Evolutionary conservation across 2,888 invertebrate species (phyloP).

Genomic region (Macrostomum cliftonense): DNA sequence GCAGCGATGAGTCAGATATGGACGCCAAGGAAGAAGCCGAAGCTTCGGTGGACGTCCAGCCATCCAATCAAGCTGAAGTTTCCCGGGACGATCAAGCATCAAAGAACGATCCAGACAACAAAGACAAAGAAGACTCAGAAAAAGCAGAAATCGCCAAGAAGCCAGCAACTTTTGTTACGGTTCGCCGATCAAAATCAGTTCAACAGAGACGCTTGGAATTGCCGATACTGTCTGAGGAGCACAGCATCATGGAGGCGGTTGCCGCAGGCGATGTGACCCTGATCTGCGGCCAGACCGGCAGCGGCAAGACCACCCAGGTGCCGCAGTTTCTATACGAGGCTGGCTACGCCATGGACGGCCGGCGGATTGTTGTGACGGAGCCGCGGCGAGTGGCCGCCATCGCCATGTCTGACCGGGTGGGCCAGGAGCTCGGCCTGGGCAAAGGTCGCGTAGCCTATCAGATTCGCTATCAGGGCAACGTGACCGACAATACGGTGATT

Average conservation of each 20-base stretch:
- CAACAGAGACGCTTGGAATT: constrained; percentile 54
- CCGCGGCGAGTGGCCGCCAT: constrained; percentile 93
- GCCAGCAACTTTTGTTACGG: too few relatives aligned
- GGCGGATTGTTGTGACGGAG: constrained; percentile 80
- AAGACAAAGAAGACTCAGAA: too few relatives aligned
- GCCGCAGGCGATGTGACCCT: constrained; percentile 51
- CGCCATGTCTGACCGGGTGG: constrained; percentile 80
- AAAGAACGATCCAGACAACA: too few relatives aligned
- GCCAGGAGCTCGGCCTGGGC: constrained; percentile 59
- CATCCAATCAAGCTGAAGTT: too few relatives aligned
- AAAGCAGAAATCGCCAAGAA: too few relatives aligned
- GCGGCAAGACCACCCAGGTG: background rate
- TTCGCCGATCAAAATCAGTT: background rate
- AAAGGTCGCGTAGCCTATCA: constrained; percentile 30
- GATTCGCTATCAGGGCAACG: constrained; percentile 86
- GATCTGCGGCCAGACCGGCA: constrained; percentile 5
- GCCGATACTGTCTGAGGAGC: constrained; percentile 48
- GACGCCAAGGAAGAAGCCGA: too few relatives aligned
- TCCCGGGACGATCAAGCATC: too few relatives aligned
- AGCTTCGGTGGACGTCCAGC: too few relatives aligned
- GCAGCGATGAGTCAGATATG: too few relatives aligned
- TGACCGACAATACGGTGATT: constrained; percentile 63
- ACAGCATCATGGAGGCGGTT: constrained; percentile 69
- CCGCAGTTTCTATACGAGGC: background rate
- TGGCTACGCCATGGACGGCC: constrained; percentile 40